Evolutionary conservation across 2,797 vertebrate genomes (phyloP).

Genomic region (Garrulus glandarius): DNA sequence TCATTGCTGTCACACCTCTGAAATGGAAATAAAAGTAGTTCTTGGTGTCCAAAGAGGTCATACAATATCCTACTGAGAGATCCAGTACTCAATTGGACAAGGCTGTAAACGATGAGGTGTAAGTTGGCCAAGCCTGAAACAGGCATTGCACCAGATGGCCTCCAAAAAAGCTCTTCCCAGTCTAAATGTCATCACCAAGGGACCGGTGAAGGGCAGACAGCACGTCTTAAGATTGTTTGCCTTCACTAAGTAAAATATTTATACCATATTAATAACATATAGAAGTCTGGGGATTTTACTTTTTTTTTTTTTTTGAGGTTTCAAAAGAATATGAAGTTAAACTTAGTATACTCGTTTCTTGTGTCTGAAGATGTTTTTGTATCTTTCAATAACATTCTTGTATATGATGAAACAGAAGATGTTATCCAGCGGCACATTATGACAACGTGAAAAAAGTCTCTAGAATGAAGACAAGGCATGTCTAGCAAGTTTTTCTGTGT

Average conservation of each 20-base stretch:
- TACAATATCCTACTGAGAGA: not conserved
- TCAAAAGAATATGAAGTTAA: not conserved
- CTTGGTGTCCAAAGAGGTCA: not conserved
- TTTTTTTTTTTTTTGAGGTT: not conserved
- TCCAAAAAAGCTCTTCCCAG: not conserved
- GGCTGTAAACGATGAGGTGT: not conserved
- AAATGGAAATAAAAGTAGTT: not conserved
- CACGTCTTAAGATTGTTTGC: not conserved
- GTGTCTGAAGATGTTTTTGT: not conserved
- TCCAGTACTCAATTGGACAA: not conserved
- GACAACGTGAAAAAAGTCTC: not conserved
- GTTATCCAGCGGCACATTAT: not conserved
- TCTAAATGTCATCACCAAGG: not conserved
- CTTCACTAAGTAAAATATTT: not conserved
- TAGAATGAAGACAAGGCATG: not conserved
- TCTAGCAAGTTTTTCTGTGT: not conserved
- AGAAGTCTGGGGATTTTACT: not conserved
- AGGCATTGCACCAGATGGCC: not conserved
- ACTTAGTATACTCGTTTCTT: not conserved
- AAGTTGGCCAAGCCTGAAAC: not conserved
- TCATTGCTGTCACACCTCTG: not conserved
- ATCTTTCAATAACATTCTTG: not conserved
- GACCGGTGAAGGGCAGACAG: not conserved
- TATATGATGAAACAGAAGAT: not conserved
- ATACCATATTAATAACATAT: not conserved